Evolutionary conservation across 2,113 vertebrate genomes (phyloP).

Genomic region (Microcebus lehilahytsara): DNA sequence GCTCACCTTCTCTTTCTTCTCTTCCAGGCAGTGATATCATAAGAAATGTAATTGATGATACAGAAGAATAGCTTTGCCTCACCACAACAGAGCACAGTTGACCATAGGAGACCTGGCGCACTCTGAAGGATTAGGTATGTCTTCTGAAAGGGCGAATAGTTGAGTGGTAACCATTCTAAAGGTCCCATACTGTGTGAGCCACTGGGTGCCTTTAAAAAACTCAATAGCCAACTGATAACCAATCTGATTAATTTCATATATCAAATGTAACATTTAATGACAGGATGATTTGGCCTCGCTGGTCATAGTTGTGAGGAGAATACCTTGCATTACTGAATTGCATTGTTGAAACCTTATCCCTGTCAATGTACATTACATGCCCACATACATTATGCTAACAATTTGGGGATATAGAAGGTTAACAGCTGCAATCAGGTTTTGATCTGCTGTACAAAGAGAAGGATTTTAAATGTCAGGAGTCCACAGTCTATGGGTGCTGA

Average conservation of each 20-base stretch:
- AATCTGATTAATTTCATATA: not conserved
- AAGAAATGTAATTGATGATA: not conserved
- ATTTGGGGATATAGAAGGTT: not conserved
- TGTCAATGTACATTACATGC: not conserved
- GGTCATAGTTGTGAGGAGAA: not conserved
- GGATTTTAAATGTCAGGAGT: not conserved
- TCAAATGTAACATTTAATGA: not conserved
- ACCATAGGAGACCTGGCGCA: not conserved
- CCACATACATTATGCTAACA: not conserved
- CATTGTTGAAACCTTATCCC: not conserved
- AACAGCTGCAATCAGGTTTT: not conserved
- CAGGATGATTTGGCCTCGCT: not conserved
- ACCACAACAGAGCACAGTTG: not conserved
- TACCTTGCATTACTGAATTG: not conserved
- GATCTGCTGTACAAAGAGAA: not conserved
- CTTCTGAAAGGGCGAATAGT: not conserved
- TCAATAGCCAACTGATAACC: not conserved
- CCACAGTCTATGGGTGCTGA: not conserved
- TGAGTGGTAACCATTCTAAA: too few species aligned
- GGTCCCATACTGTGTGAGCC: not conserved
- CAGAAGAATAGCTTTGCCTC: not conserved
- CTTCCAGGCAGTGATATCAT: not conserved
- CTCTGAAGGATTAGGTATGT: not conserved
- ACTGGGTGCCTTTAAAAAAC: not conserved
- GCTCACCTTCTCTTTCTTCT: not conserved